A percentile compares a stretch with the other conserved stretches of the same genome.
These are phyloP conservation scores for Pseudobourletiella spinata DNA, from an alignment of 1,140 invertebrate species.

Conservation along the genomic window DNA sequence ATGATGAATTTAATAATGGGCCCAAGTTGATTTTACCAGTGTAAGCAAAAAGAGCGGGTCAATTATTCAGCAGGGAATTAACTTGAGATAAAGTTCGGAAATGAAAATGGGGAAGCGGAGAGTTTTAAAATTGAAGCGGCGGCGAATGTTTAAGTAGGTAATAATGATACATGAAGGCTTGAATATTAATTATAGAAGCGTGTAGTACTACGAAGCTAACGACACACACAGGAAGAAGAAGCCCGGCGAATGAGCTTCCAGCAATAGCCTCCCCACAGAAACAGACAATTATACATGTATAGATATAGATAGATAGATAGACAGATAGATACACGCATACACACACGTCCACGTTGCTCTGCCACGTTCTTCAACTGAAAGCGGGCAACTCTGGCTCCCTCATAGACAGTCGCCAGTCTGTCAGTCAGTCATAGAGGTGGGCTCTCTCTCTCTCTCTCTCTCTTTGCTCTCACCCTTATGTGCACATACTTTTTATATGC, in stretches of 20 bases:
- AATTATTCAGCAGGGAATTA: not conserved
- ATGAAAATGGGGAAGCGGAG: constrained; percentile 1
- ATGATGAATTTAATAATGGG: constrained; percentile 2
- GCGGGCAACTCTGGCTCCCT: not conserved
- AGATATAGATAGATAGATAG: too few species aligned
- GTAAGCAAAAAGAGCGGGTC: not conserved
- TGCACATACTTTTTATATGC: not conserved
- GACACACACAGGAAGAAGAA: too few species aligned
- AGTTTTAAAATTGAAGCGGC: constrained; percentile 7
- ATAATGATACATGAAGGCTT: constrained; percentile 3
- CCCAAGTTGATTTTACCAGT: not conserved
- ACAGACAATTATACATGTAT: too few species aligned
- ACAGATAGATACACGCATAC: not conserved
- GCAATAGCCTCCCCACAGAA: too few species aligned
- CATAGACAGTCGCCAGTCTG: too few species aligned
- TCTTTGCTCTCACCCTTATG: not conserved
- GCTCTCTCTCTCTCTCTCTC: not conserved
- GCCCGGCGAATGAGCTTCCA: too few species aligned
- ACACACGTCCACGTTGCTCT: not conserved
- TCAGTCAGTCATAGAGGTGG: not conserved
- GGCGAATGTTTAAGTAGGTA: constrained; percentile 2
- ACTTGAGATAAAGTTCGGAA: constrained; percentile 1
- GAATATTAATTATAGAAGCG: not conserved
- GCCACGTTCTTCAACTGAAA: too few species aligned
- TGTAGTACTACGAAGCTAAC: not conserved